Conservation (phyloP, 2,888 invertebrate species). For the Keiferia lycopersicella region DNA sequence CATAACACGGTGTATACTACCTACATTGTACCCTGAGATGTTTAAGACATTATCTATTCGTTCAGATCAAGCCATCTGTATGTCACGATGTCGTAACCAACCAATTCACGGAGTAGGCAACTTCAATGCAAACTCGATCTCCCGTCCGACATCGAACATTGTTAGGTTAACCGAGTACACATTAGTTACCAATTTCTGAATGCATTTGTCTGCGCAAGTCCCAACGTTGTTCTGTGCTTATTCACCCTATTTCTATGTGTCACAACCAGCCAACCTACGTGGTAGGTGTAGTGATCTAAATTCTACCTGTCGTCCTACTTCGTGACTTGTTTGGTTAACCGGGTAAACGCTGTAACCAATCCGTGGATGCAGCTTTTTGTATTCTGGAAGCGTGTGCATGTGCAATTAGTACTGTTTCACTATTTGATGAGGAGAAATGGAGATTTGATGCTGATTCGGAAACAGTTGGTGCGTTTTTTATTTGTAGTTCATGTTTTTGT, state of each 20-base stretch:
- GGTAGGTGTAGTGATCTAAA: slow-evolving; percentile 45
- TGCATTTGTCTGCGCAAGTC: not conserved
- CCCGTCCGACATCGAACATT: not conserved
- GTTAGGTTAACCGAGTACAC: not conserved
- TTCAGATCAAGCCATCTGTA: not conserved
- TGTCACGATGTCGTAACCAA: slow-evolving; percentile 31
- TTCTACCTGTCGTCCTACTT: slow-evolving; percentile 53
- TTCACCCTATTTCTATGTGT: slow-evolving; percentile 16
- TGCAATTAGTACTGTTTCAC: slow-evolving; percentile 14
- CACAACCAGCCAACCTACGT: slow-evolving; percentile 29
- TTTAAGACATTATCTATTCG: not conserved
- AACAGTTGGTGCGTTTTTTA: not conserved
- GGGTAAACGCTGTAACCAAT: slow-evolving; percentile 16
- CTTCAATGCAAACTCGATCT: slow-evolving; percentile 22
- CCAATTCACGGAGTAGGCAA: slow-evolving; percentile 34
- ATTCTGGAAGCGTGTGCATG: not conserved
- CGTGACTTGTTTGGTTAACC: slow-evolving; percentile 29
- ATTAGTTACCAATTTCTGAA: slow-evolving; percentile 15
- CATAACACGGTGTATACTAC: not conserved
- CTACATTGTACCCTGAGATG: not conserved
- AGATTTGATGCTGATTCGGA: slow-evolving; percentile 10
- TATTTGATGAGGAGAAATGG: slow-evolving; percentile 29
- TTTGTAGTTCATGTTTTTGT: not conserved
- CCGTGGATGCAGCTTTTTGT: slow-evolving; percentile 15
- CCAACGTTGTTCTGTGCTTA: not conserved